Percentiles rank a stretch among this genome's conserved stretches.
Conservation (phyloP, 2,888 invertebrate genomes). For the Caenorhabditis plicata region DNA sequence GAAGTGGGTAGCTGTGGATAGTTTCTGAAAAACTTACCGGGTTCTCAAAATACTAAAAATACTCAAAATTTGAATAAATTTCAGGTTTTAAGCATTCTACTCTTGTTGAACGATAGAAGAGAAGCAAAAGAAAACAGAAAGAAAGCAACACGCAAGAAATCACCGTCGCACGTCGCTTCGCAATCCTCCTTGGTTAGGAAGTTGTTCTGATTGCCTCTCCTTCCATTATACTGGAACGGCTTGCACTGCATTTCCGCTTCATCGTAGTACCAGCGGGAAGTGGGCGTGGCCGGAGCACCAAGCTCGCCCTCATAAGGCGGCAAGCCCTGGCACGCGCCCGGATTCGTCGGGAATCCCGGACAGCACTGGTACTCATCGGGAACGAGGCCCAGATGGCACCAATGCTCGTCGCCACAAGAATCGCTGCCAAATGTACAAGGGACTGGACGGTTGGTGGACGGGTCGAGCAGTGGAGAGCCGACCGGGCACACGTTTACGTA, state of each 20-base stretch:
- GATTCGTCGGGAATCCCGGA: conserved; percentile 50
- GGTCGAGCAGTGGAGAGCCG: conserved; percentile 52
- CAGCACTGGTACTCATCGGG: conserved; percentile 61
- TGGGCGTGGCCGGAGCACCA: conserved; percentile 44
- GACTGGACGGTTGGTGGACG: conserved; percentile 42
- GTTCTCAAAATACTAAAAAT: too few species aligned
- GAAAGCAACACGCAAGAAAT: background rate
- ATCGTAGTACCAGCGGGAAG: conserved; percentile 57
- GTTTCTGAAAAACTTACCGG: too few species aligned
- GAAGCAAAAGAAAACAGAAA: background rate
- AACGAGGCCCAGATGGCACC: conserved; percentile 57
- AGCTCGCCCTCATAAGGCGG: conserved; percentile 35
- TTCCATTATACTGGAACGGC: conserved; percentile 56
- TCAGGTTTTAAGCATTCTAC: too few species aligned
- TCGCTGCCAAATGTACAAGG: conserved; percentile 56
- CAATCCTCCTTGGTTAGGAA: conserved; percentile 61
- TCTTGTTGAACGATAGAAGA: too few species aligned
- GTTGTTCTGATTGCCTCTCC: conserved; percentile 62
- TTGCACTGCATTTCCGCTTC: conserved; percentile 45
- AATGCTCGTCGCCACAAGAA: conserved; percentile 54
- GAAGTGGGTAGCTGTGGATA: too few species aligned
- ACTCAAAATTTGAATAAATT: too few species aligned
- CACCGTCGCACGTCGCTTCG: conserved; percentile 57
- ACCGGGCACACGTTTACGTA: conserved; percentile 60
- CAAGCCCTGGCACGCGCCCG: conserved; percentile 55